Conservation (phyloP, 2,888 invertebrate species). For the Drosophila pseudotakahashii region DNA sequence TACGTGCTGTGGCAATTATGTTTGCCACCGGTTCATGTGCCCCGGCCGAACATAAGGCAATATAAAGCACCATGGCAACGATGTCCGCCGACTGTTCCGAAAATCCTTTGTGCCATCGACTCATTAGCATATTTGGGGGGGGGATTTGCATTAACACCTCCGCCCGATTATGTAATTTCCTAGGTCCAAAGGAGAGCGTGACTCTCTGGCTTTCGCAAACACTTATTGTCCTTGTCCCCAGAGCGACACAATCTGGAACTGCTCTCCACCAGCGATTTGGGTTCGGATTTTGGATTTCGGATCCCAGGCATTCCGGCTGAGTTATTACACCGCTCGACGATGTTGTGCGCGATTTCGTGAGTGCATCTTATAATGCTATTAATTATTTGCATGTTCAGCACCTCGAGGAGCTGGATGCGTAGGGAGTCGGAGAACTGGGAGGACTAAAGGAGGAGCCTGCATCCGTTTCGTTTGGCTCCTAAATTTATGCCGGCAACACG, state of each 20-base stretch:
- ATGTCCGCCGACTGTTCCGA: background rate
- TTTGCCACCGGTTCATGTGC: conserved; percentile 46
- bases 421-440: conserved; percentile 7
- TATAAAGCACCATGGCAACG: conserved; percentile 33
- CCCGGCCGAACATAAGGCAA: conserved; percentile 7
- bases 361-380: conserved; percentile 85
- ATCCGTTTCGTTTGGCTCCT: conserved; percentile 48
- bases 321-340: conserved; percentile 80
- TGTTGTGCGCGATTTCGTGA: conserved; percentile 84
- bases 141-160: conserved; percentile 82
- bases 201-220: conserved; percentile 69
- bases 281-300: conserved; percentile 5
- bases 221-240: conserved; percentile 78
- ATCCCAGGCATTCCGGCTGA: conserved; percentile 55
- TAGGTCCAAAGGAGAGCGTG: conserved; percentile 71
- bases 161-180: conserved; percentile 79
- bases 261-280: conserved; percentile 12
- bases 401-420: conserved; percentile 37
- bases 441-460: conserved; percentile 45
- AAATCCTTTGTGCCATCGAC: conserved; percentile 55
- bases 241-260: conserved; percentile 43
- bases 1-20: conserved; percentile 78
- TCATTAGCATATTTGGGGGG: conserved; percentile 79
- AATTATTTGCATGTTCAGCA: conserved; percentile 84
- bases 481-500: conserved; percentile 77